Percentiles rank a stretch among this genome's conserved stretches.
phyloP scores from a whole-genome alignment of 2,888 invertebrate species.

The Amphipyra berbera region DNA sequence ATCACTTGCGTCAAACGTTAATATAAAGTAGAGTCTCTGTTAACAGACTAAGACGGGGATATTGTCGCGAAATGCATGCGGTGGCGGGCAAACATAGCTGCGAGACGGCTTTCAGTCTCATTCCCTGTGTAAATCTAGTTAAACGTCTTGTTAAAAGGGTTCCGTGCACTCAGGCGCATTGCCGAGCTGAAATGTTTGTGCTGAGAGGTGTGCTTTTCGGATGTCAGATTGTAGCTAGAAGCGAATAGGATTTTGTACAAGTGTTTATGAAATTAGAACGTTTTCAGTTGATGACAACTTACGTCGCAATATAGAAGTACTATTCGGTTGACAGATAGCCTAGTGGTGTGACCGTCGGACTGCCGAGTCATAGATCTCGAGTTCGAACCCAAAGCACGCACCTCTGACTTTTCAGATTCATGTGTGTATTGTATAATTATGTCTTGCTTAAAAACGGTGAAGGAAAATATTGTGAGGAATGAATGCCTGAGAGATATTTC shows the following conservation, averaged over 20 bases:
- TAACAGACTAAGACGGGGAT: slow-evolving; percentile 33
- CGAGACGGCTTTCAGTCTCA: slow-evolving; percentile 47
- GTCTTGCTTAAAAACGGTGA: too few species aligned
- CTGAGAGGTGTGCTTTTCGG: slow-evolving; percentile 16
- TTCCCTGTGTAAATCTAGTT: slow-evolving; percentile 60
- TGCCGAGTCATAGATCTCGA: too few species aligned
- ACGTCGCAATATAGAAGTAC: too few species aligned
- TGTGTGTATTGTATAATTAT: too few species aligned
- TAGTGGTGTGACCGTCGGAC: too few species aligned
- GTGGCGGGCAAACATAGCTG: slow-evolving; percentile 40
- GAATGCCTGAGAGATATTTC: too few species aligned
- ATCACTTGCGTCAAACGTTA: slow-evolving; percentile 25
- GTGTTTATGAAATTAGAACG: neutral
- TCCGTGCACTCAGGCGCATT: slow-evolving; percentile 48
- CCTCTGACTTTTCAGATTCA: too few species aligned
- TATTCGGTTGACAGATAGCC: too few species aligned
- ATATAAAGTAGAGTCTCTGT: slow-evolving; percentile 27
- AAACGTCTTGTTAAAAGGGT: slow-evolving; percentile 59
- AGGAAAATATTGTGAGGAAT: too few species aligned
- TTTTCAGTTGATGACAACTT: too few species aligned
- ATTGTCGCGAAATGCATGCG: slow-evolving; percentile 50
- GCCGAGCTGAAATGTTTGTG: slow-evolving; percentile 42
- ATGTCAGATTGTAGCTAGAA: slow-evolving; percentile 1
- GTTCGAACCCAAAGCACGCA: too few species aligned
- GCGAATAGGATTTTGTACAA: slow-evolving; percentile 8